Conservation (phyloP, 2,888 invertebrate species). For the Athalia cordata region DNA sequence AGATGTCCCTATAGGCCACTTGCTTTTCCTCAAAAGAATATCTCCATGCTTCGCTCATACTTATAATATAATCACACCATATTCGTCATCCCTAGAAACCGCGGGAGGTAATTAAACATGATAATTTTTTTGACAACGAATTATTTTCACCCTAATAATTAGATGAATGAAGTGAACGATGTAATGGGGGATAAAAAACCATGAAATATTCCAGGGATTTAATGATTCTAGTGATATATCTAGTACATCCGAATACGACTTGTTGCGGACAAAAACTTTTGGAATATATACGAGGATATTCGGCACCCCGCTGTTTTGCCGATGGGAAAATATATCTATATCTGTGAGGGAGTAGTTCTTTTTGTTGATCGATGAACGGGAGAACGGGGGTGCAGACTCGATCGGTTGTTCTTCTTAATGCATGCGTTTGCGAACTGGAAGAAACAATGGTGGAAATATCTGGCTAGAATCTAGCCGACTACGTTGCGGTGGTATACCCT, state of each 20-base stretch:
- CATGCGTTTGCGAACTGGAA: neutral
- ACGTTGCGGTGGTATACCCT: neutral
- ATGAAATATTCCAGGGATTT: conserved; percentile 13
- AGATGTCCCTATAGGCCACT: conserved; percentile 42
- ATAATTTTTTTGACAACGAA: neutral
- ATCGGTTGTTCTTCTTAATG: no score
- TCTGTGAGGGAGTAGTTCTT: neutral
- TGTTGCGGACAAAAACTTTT: conserved; percentile 16
- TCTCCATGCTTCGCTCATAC: no score
- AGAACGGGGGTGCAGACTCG: no score
- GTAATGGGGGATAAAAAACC: neutral
- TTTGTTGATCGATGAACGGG: no score
- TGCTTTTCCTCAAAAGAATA: conserved; percentile 34
- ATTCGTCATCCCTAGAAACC: no score
- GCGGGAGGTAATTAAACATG: no score
- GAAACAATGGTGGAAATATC: conserved; percentile 26
- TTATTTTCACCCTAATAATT: neutral
- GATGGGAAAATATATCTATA: no score
- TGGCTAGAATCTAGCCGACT: neutral
- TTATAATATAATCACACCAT: no score
- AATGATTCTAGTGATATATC: conserved; percentile 14
- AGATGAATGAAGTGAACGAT: neutral
- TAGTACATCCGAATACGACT: conserved; percentile 10
- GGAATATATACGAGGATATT: conserved; percentile 12
- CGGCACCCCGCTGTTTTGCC: neutral